phyloP scores from a whole-genome alignment of 35 echinoderm and acorn worm species.

The Diadema setosum region DNA sequence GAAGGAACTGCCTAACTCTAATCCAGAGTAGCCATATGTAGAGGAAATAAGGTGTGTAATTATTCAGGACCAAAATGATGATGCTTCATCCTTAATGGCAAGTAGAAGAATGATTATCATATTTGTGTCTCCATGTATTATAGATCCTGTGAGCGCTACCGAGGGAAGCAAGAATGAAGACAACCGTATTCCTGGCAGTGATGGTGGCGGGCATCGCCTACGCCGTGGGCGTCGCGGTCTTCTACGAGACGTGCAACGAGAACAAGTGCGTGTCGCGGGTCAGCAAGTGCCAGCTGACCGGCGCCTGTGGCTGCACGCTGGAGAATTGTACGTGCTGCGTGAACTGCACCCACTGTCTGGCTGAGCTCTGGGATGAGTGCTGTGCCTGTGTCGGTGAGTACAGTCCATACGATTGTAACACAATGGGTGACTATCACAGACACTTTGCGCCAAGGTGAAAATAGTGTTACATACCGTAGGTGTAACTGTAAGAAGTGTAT shows the following conservation, averaged over 20 bases:
- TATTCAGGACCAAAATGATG: no score
- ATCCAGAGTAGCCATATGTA: neutral
- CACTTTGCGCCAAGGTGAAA: no score
- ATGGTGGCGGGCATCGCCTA: slow-evolving; percentile 26
- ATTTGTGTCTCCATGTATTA: neutral
- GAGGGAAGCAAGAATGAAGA: neutral
- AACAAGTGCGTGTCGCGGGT: slow-evolving; percentile 64
- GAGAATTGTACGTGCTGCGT: slow-evolving; percentile 84
- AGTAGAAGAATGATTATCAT: neutral
- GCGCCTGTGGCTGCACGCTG: slow-evolving; percentile 60
- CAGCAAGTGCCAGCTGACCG: slow-evolving; percentile 77
- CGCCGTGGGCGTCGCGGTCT: slow-evolving; percentile 14
- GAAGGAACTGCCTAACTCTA: neutral
- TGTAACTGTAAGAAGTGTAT: no score
- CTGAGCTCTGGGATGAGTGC: slow-evolving; percentile 61
- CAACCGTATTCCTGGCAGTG: slow-evolving; percentile 16
- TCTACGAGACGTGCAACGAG: slow-evolving; percentile 71
- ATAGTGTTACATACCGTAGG: no score
- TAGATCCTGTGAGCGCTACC: neutral
- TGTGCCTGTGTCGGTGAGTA: slow-evolving; percentile 85
- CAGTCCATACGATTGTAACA: no score
- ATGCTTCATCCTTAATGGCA: no score
- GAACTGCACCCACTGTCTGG: slow-evolving; percentile 74
- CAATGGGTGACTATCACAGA: no score
- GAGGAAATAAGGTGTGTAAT: no score